Conservation (phyloP, 2,113 vertebrate species). For the Gorilla gorilla region DNA sequence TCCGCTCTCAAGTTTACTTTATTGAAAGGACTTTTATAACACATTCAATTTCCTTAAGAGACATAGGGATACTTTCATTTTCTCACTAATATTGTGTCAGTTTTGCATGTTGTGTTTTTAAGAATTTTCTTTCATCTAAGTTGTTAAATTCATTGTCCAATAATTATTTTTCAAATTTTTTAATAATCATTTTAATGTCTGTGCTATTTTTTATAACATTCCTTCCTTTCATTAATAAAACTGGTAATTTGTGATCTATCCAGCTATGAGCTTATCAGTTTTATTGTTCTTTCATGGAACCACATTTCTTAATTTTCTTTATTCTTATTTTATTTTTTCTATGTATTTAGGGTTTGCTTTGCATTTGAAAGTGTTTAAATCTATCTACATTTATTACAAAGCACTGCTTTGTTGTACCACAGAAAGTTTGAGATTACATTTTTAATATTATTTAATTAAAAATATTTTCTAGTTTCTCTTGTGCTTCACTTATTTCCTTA, state of each 20-base stretch:
- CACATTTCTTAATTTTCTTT: not conserved
- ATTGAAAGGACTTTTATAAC: not conserved
- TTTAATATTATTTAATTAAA: not conserved
- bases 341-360: not conserved
- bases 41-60: not conserved
- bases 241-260: not conserved
- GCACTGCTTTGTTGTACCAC: not conserved
- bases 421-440: not conserved
- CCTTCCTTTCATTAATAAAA: not conserved
- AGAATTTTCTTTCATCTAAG: not conserved
- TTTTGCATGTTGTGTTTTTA: not conserved
- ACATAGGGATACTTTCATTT: not conserved
- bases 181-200: not conserved
- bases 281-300: not conserved
- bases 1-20: not conserved
- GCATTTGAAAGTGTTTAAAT: not conserved
- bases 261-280: not conserved
- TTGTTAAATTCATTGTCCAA: not conserved
- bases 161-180: not conserved
- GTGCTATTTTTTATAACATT: not conserved
- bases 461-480: not conserved
- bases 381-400: not conserved
- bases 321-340: not conserved
- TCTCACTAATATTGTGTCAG: not conserved
- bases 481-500: not conserved